These are phyloP conservation scores for Leucoraja erinaceus DNA, from an alignment of 2,113 vertebrate species.

Conservation along the genomic window DNA sequence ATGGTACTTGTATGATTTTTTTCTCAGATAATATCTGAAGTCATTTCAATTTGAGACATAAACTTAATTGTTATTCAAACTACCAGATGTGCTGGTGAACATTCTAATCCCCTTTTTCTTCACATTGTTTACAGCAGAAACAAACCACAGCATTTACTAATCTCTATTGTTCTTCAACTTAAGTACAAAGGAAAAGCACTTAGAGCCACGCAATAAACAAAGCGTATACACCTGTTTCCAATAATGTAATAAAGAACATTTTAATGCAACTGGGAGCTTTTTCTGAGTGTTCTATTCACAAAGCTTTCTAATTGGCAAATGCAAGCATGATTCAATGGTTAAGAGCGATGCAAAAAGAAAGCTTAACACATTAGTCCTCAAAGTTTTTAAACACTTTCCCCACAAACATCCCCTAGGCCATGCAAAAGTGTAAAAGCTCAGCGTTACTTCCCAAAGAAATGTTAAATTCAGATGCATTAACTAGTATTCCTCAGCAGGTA, in stretches of 20 bases:
- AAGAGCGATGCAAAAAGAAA: not conserved
- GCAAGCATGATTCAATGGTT: not conserved
- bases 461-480: not conserved
- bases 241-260: not conserved
- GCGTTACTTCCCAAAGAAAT: not conserved
- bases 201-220: not conserved
- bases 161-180: not conserved
- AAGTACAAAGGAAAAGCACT: not conserved
- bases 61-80: not conserved
- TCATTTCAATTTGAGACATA: not conserved
- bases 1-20: conserved; percentile 1
- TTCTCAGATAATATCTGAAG: not conserved
- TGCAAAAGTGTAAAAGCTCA: not conserved
- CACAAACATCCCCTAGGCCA: not conserved
- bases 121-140: not conserved
- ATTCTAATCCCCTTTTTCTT: not conserved
- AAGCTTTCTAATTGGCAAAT: not conserved
- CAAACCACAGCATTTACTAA: not conserved
- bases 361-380: not conserved
- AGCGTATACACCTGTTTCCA: not conserved
- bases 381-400: not conserved
- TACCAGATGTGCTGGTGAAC: not conserved
- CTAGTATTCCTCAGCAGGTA: not conserved
- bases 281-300: not conserved
- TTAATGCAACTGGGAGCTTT: not conserved